Evolutionary conservation across 2,113 vertebrate species (phyloP), one percentile per base, ranked within the genome.

Genomic region (Ageneiosus marmoratus): DNA sequence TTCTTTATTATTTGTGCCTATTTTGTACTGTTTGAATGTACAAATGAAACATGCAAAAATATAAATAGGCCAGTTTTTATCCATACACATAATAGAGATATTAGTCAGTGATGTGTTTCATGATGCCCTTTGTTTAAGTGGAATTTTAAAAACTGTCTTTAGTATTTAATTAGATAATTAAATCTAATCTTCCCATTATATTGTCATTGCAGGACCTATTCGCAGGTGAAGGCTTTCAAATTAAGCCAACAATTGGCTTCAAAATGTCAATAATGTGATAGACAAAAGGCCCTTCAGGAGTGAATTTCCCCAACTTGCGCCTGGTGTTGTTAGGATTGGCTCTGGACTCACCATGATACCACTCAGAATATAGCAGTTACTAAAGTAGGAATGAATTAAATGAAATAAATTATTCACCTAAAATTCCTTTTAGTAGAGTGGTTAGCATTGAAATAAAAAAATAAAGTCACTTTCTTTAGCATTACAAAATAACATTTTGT

Each of bases 41-140:
- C 34, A 60, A 41, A 63, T 58, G 65, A 76, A 62, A 60, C 46
- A 74, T 74, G n/a, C n/a, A 34, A 76, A 76, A 55, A 34, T 73
- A 29, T 60, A 62, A 24, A 16, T 27, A 22, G 18, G 18, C 32
- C 20, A 55, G 34, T 0, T 27, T 37, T 37, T 55, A 37, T 15
- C 41, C 24, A 37, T 4, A 56, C 24, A 44, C 73, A 75, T 82
- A 51, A 73, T 44, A 18, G 10, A 44, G 58, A 48, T 62, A 83
- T 34, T 46, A 70, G 55, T 77, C 9, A 67, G n/a, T 46, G 27
- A 82, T 74, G 4, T 10, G 46, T 77, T 67, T 83, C n/a, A 11
- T 29, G 32, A 69, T 46, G 46, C 27, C n/a, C 51, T 79, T 11
- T 51, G 15, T 32, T 83, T 44, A 56, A n/a, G 32, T 76, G 22